Evolutionary conservation across 2,888 invertebrate species (phyloP).

Genomic region (Andricus curvator): DNA sequence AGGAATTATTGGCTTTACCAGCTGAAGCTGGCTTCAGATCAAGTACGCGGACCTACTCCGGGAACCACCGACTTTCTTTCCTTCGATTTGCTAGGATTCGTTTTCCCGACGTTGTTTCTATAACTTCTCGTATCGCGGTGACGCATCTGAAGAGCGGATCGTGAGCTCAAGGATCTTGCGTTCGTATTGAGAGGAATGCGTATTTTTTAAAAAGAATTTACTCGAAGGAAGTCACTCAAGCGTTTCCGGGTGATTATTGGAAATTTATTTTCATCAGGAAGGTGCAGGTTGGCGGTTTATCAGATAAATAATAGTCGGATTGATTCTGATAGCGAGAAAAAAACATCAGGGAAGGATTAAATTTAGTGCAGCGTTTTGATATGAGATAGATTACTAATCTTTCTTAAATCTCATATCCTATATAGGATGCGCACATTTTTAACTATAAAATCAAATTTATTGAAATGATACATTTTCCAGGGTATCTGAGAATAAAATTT

Average conservation of each 20-base stretch:
- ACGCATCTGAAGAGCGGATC: slow-evolving; percentile 20
- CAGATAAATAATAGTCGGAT: neutral
- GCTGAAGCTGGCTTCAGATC: slow-evolving; percentile 6
- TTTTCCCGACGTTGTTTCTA: slow-evolving; percentile 18
- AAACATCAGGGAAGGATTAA: too few species aligned
- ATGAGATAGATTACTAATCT: neutral
- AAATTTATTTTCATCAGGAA: neutral
- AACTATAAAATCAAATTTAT: too few species aligned
- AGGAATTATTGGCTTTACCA: slow-evolving; percentile 28
- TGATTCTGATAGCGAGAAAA: neutral
- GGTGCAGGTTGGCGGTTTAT: neutral
- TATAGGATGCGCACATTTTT: too few species aligned
- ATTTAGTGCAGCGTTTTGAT: too few species aligned
- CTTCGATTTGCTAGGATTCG: slow-evolving; percentile 15
- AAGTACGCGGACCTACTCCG: neutral
- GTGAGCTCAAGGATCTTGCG: slow-evolving; percentile 6
- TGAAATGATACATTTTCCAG: too few species aligned
- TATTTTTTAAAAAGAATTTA: neutral
- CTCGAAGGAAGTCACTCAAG: neutral
- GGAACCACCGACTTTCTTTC: slow-evolving; percentile 15
- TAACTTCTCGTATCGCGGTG: slow-evolving; percentile 2
- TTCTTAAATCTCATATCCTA: neutral
- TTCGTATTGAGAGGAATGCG: neutral
- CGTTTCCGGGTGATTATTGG: neutral
- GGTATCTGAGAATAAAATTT: too few species aligned